These are phyloP conservation scores for Tenthredo scrophulariae DNA, from an alignment of 2,888 invertebrate species.

Conservation along the genomic window DNA sequence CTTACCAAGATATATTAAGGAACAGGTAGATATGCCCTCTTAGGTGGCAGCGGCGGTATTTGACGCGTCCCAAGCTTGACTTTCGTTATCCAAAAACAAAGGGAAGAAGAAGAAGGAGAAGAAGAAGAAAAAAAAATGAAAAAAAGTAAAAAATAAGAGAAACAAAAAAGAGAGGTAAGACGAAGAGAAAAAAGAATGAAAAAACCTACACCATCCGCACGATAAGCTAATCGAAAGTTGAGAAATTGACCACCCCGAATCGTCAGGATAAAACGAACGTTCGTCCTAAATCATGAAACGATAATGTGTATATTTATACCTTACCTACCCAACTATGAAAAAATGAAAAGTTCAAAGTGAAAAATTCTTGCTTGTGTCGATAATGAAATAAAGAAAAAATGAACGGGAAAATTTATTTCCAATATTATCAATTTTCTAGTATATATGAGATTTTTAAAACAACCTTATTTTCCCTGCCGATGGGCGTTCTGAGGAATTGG, in stretches of 20 bases:
- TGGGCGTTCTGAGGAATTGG: slow-evolving; percentile 1
- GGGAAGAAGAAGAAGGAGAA: too few species aligned
- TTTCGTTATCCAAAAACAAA: slow-evolving; percentile 30
- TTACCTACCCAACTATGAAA: too few species aligned
- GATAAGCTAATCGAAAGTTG: slow-evolving; percentile 51
- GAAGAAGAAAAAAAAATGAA: too few species aligned
- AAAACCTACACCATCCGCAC: slow-evolving; percentile 1
- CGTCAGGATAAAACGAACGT: neutral
- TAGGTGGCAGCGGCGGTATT: slow-evolving; percentile 29
- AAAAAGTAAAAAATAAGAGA: neutral
- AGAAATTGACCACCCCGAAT: slow-evolving; percentile 29
- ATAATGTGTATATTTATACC: neutral
- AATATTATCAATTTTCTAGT: neutral
- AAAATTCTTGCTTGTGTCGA: neutral
- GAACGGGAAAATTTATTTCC: neutral
- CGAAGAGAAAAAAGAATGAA: neutral
- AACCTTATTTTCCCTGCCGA: slow-evolving; percentile 3
- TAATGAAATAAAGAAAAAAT: neutral
- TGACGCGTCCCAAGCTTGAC: slow-evolving; percentile 34
- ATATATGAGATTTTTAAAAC: neutral
- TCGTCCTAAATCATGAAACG: neutral
- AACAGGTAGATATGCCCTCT: slow-evolving; percentile 48
- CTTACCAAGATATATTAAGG: slow-evolving; percentile 36
- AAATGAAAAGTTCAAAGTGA: neutral
- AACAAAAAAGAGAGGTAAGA: neutral